A percentile compares a stretch with the other conserved stretches of the same genome.
These are phyloP conservation scores for Pluvialis apricaria DNA, from an alignment of 2,113 vertebrate species.

Conservation along the genomic window DNA sequence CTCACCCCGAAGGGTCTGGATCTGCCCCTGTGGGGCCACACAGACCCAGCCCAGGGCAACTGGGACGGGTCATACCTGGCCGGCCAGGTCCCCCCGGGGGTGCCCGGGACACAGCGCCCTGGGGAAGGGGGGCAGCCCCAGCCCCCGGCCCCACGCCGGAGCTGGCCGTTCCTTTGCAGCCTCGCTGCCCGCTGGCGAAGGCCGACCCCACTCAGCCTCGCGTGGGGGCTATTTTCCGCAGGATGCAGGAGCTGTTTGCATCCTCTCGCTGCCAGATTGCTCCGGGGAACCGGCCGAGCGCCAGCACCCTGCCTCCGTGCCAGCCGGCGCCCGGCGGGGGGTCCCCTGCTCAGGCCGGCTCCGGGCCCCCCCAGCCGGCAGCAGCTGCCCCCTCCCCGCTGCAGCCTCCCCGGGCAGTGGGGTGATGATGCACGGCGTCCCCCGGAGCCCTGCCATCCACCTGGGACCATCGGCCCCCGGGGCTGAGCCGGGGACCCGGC, in stretches of 20 bases:
- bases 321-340: neutral
- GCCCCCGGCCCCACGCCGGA: neutral
- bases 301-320: neutral
- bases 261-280: neutral
- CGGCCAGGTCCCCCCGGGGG: neutral
- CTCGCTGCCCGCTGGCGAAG: too few relatives aligned
- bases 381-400: neutral
- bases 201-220: neutral
- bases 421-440: neutral
- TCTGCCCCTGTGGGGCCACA: neutral
- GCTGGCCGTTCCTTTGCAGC: neutral
- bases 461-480: too few relatives aligned
- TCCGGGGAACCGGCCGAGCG: neutral
- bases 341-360: neutral
- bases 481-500: neutral
- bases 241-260: neutral
- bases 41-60: neutral
- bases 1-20: neutral
- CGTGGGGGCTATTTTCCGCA: too few relatives aligned
- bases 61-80: fast-evolving
- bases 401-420: neutral
- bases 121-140: neutral
- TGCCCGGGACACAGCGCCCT: fast-evolving
- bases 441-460: neutral
- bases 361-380: too few relatives aligned